Percentiles rank a stretch among this genome's conserved stretches.
Conservation (phyloP, 2,113 vertebrate species). For the Polyodon spathula region DNA sequence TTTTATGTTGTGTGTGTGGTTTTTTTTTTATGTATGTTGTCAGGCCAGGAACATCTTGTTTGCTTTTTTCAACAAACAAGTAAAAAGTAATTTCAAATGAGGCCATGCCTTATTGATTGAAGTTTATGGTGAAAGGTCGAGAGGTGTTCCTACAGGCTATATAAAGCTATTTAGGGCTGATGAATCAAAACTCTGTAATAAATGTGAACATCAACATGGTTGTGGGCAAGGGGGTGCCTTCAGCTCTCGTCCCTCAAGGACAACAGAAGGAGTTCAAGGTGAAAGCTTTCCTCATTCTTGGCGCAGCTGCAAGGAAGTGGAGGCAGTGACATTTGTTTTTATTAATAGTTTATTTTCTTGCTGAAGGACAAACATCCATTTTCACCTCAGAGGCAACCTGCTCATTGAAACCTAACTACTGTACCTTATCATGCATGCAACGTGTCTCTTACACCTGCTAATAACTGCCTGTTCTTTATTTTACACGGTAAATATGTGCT, state of each 20-base stretch:
- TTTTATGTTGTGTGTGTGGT: too few relatives aligned
- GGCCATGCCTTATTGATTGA: slow-evolving; percentile 27
- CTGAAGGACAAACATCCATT: slow-evolving; percentile 1
- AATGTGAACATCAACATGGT: slow-evolving; percentile 22
- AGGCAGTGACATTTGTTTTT: background rate
- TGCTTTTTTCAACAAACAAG: slow-evolving; percentile 6
- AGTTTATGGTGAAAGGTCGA: slow-evolving; percentile 30
- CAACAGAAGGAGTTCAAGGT: slow-evolving; percentile 21
- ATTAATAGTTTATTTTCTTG: slow-evolving; percentile 4
- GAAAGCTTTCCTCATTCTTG: background rate
- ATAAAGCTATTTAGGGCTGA: slow-evolving; percentile 17
- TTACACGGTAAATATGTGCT: too few relatives aligned
- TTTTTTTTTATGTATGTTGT: background rate
- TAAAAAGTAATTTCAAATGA: slow-evolving; percentile 17
- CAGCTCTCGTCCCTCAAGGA: background rate
- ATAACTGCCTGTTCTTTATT: too few relatives aligned
- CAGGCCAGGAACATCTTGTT: background rate
- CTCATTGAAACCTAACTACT: too few relatives aligned
- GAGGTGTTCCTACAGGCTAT: slow-evolving; percentile 10
- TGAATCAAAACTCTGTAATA: slow-evolving; percentile 31
- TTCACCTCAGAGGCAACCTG: background rate
- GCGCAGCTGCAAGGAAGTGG: background rate
- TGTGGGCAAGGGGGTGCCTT: slow-evolving; percentile 18
- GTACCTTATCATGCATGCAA: too few relatives aligned
- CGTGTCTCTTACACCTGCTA: too few relatives aligned